Evolutionary conservation across 2,113 vertebrate genomes (phyloP).

Genomic region (Aleadryas rufinucha): DNA sequence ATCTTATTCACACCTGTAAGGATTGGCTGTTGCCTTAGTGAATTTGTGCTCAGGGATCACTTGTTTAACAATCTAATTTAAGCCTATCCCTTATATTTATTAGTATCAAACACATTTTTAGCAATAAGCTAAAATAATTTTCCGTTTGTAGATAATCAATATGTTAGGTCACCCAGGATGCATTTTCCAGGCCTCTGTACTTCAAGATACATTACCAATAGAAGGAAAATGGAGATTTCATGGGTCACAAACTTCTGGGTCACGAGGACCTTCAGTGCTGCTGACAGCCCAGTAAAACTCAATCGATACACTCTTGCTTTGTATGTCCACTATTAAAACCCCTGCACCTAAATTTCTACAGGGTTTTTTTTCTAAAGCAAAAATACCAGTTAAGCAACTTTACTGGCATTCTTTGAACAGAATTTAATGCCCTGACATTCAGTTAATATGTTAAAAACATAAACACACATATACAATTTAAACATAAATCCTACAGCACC

Average conservation of each 20-base stretch:
- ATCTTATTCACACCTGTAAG: not conserved
- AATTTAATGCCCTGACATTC: not conserved
- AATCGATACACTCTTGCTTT: not conserved
- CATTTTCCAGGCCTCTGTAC: not conserved
- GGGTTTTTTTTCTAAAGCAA: not conserved
- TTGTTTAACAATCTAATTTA: not conserved
- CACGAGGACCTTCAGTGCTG: constrained; percentile 52
- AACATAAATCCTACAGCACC: not conserved
- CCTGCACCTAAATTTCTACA: not conserved
- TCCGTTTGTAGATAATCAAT: not conserved
- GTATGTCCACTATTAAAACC: not conserved
- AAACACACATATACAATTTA: not conserved
- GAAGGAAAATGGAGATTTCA: constrained; percentile 64
- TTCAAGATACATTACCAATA: constrained; percentile 42
- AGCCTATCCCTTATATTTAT: not conserved
- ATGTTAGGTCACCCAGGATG: not conserved
- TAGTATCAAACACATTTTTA: not conserved
- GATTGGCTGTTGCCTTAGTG: not conserved
- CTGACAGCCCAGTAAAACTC: constrained; percentile 39
- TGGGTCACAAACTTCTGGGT: constrained; percentile 60
- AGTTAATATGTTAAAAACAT: not conserved
- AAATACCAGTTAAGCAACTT: not conserved
- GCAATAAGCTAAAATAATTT: not conserved
- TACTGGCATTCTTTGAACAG: not conserved
- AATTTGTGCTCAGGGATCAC: not conserved